These are phyloP conservation scores for Parambassis ranga DNA, from an alignment of 2,797 vertebrate species.

Conservation along the genomic window DNA sequence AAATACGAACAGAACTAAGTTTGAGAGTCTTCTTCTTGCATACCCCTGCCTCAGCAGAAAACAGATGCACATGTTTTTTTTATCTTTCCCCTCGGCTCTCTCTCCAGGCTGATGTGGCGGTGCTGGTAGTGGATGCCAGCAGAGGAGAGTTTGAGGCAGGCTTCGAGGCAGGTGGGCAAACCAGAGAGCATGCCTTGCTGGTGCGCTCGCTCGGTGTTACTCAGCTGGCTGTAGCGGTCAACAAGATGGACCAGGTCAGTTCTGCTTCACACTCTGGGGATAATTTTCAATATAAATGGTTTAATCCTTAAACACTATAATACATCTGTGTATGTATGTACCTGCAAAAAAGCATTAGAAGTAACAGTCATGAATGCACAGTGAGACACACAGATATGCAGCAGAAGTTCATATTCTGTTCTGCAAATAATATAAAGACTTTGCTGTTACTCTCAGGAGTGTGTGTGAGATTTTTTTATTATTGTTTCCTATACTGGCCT, in stretches of 20 bases:
- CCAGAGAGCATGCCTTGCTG: slow-evolving; percentile 93
- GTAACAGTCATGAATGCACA: too few species aligned
- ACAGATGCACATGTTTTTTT: neutral
- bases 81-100: neutral
- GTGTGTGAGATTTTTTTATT: neutral
- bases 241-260: slow-evolving; percentile 99
- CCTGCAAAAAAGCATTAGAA: too few species aligned
- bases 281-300: too few species aligned
- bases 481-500: slow-evolving; percentile 20
- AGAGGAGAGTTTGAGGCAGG: slow-evolving; percentile 98
- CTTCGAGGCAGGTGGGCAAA: slow-evolving; percentile 97
- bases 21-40: neutral
- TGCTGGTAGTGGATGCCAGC: slow-evolving; percentile 96
- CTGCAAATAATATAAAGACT: too few species aligned
- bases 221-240: slow-evolving; percentile 95
- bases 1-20: neutral
- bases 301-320: too few species aligned
- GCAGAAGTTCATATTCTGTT: too few species aligned
- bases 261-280: neutral
- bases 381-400: too few species aligned
- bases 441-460: neutral
- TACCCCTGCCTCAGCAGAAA: neutral
- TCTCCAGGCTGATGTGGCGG: slow-evolving; percentile 92
- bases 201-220: slow-evolving; percentile 97
- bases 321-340: too few species aligned